Conservation (phyloP, 2,113 vertebrate species). For the Silurus glanis region DNA sequence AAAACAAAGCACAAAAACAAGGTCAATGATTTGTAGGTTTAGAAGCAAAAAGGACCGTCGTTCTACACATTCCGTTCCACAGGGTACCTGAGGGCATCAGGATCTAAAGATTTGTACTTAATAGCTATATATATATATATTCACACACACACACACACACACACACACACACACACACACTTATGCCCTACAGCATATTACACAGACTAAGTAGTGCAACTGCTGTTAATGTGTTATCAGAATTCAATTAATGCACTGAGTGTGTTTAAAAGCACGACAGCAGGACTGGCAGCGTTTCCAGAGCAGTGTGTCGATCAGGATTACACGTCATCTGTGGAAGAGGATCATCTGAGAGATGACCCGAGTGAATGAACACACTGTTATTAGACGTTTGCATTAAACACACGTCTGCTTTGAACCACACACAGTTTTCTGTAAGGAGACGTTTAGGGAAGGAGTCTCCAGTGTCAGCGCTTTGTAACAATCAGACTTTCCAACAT, state of each 20-base stretch:
- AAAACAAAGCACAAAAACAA: neutral
- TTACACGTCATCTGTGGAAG: slow-evolving; percentile 8
- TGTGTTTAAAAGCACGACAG: slow-evolving; percentile 46
- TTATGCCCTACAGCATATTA: slow-evolving; percentile 47
- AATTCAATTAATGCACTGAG: slow-evolving; percentile 72
- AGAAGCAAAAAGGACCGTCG: neutral
- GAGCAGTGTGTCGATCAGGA: slow-evolving; percentile 37
- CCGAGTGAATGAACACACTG: slow-evolving; percentile 8
- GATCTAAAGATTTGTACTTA: no score
- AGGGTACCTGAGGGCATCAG: neutral
- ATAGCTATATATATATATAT: neutral
- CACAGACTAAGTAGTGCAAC: slow-evolving; percentile 41
- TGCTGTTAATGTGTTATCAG: slow-evolving; percentile 57
- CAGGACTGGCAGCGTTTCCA: slow-evolving; percentile 41
- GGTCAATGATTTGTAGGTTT: neutral
- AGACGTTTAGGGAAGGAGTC: neutral
- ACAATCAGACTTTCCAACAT: neutral
- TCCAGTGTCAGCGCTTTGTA: neutral
- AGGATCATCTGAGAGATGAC: slow-evolving; percentile 6
- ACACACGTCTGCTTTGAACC: neutral
- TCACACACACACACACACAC: neutral
- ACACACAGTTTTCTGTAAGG: neutral
- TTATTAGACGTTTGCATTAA: neutral
- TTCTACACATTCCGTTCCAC: slow-evolving; percentile 14
- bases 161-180: slow-evolving; percentile 22